A percentile compares a stretch with the other conserved stretches of the same genome.
Conservation (phyloP, 2,888 invertebrate species). For the Lasioglossum malachurum region DNA sequence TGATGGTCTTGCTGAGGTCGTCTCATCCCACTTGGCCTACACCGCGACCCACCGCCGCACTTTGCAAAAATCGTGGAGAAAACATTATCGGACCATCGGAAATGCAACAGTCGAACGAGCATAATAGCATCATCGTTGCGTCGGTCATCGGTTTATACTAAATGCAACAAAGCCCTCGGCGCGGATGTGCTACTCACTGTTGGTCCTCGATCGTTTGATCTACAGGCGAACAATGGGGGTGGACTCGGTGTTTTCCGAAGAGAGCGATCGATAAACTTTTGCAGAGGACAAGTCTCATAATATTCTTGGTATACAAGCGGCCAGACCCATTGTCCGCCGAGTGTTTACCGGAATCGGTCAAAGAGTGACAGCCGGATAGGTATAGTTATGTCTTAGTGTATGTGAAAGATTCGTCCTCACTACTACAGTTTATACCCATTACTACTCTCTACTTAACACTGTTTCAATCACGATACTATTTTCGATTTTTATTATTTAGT, state of each 20-base stretch:
- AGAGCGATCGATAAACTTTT: constrained; percentile 22
- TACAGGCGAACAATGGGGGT: constrained; percentile 28
- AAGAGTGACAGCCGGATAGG: constrained; percentile 11
- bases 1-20: constrained; percentile 83
- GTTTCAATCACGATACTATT: neutral
- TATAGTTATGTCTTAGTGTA: neutral
- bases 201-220: constrained; percentile 3
- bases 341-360: constrained; percentile 21
- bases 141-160: neutral
- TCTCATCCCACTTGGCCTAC: constrained; percentile 84
- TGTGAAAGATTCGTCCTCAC: neutral
- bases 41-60: constrained; percentile 85
- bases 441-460: neutral
- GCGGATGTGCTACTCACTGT: neutral
- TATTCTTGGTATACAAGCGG: neutral
- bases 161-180: neutral
- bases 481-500: neutral
- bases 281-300: constrained; percentile 16
- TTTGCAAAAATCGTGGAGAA: constrained; percentile 58
- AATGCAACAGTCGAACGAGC: neutral
- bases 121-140: neutral
- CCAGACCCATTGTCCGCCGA: constrained; percentile 14
- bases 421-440: neutral
- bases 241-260: neutral
- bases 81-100: constrained; percentile 15